Evolutionary conservation across 2,797 vertebrate genomes (phyloP), one percentile per base, ranked within the genome.

Genomic region (Poeciliopsis presidionis): DNA sequence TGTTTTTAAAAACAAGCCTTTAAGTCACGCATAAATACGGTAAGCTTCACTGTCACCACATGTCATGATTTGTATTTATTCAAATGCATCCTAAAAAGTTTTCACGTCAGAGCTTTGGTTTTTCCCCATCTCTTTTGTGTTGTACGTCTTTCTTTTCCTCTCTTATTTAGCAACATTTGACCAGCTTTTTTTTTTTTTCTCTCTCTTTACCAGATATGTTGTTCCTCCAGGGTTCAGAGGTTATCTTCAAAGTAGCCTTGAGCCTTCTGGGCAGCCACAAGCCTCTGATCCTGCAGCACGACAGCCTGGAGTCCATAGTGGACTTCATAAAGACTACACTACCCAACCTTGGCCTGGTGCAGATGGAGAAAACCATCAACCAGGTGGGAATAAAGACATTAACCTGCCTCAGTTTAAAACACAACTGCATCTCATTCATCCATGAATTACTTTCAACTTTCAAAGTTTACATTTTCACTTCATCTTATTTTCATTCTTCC

Each of bases 311-410:
- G 94, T 97, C 97, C 71, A 99, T 99, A 53, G 97, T 99, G 85
- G 98, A 99, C 90, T 99, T 99, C 91, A 98, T 99, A 91, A 99
- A 99, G 95, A 98, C 94, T 88, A 98, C 96, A 5, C 96, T 99
- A 11, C 98, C 98, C 84, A 99, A 99, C 92, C 90, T 99, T 85
- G 97, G 98, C 74, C 95, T 99, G 87, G 98, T 99, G 80, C 98
- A 99, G 91, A 99, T 99, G 98, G 98, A 99, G 92, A 99, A 99
- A 92, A 99, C 98, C 73, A 99, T 99, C 90, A 98, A 95, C 91
- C 98, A 99, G 97, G 98, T 99, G 92, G 87, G 84, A 74, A 33
- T 71, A n/a, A 43, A 28, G 53, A 22, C n/a, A 39, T 9, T 49
- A 5, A 14, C 30, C 70, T 51, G 28, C 0, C 25, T n/a, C 0